These are phyloP conservation scores for Callipepla squamata DNA, from an alignment of 2,113 vertebrate species.

Conservation along the genomic window DNA sequence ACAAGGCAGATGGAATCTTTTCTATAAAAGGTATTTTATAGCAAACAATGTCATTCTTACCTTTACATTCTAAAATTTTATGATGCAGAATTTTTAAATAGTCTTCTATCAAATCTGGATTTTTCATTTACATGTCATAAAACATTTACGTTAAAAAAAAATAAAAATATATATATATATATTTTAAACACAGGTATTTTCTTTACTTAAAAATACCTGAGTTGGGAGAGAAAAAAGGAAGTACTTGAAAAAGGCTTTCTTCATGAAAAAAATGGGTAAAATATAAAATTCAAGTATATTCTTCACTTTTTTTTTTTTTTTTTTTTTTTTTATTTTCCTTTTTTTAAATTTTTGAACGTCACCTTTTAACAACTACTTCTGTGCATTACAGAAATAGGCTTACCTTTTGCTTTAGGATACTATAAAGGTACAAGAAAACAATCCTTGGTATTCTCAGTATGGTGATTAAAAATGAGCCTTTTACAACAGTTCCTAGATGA, in stretches of 20 bases:
- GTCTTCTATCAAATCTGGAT: neutral
- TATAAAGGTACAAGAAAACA: conserved; percentile 60
- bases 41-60: neutral
- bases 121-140: neutral
- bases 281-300: neutral
- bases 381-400: conserved; percentile 14
- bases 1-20: neutral
- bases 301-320: neutral
- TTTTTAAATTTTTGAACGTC: too few relatives aligned
- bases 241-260: neutral
- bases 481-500: conserved; percentile 81
- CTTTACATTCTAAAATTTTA: neutral
- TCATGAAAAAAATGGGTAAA: neutral
- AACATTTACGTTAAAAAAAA: neutral
- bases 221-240: neutral
- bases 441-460: conserved; percentile 76
- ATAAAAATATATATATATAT: too few relatives aligned
- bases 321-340: too few relatives aligned
- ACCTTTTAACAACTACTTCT: neutral
- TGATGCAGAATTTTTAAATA: neutral
- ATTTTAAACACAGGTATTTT: neutral
- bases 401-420: conserved; percentile 76
- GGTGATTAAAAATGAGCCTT: conserved; percentile 79
- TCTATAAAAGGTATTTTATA: neutral
- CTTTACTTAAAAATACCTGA: neutral